Conservation (phyloP, 2,113 vertebrate genomes). For the Dipodomys spectabilis region DNA sequence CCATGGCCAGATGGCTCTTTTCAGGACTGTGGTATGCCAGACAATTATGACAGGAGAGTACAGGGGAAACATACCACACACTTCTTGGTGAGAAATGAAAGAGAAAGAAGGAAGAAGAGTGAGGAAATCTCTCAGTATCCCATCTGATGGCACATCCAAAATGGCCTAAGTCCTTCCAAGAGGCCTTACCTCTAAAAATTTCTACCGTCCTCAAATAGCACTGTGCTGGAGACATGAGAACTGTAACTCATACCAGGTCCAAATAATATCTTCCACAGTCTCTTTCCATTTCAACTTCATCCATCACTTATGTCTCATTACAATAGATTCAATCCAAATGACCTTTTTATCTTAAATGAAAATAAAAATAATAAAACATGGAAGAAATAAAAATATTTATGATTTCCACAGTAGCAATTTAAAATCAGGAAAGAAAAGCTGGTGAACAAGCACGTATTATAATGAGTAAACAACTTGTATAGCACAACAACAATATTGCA, state of each 20-base stretch:
- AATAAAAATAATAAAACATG: neutral
- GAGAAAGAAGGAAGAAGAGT: neutral
- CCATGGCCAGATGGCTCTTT: neutral
- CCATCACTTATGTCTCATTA: neutral
- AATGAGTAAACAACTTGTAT: neutral
- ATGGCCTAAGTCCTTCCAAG: too few species aligned
- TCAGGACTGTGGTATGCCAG: too few species aligned
- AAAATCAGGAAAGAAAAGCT: slow-evolving; percentile 29
- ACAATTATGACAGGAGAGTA: neutral
- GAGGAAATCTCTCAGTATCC: too few species aligned
- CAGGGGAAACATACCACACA: too few species aligned
- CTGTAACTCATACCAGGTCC: neutral
- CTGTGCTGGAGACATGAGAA: neutral
- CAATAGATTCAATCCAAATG: neutral
- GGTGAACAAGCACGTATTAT: neutral
- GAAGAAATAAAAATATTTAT: neutral
- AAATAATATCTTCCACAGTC: neutral
- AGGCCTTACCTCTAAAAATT: neutral
- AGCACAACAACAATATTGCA: neutral
- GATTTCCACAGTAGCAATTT: neutral
- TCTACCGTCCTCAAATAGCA: neutral
- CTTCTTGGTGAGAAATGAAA: neutral
- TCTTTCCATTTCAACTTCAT: neutral
- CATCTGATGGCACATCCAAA: neutral
- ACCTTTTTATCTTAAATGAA: neutral